These are phyloP conservation scores for Zygaena filipendulae DNA, from an alignment of 2,888 invertebrate genomes.

Conservation along the genomic window DNA sequence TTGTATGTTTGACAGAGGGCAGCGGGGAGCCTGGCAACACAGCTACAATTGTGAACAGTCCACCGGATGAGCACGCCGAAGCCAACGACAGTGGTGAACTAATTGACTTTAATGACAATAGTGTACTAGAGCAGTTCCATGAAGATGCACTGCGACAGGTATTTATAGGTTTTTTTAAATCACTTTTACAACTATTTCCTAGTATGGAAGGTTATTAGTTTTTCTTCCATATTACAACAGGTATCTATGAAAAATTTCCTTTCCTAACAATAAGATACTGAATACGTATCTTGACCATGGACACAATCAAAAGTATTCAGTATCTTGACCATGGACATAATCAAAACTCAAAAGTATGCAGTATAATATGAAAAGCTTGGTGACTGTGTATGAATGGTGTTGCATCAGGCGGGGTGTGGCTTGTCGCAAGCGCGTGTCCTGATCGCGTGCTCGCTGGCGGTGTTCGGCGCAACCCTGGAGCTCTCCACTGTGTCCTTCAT, in stretches of 20 bases:
- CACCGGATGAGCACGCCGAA: constrained; percentile 34
- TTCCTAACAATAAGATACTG: no score
- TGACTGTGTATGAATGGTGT: no score
- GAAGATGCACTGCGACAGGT: constrained; percentile 80
- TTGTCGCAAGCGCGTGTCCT: constrained; percentile 73
- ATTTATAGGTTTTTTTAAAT: not conserved
- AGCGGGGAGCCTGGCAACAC: constrained; percentile 45
- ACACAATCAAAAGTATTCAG: no score
- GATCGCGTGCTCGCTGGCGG: constrained; percentile 73
- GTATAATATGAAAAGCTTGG: no score
- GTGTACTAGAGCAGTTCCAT: constrained; percentile 78
- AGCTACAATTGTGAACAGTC: constrained; percentile 31
- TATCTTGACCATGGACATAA: no score
- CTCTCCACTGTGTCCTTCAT: constrained; percentile 77
- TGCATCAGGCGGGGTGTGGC: constrained; percentile 79
- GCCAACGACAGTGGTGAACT: constrained; percentile 59
- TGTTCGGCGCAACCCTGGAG: constrained; percentile 77
- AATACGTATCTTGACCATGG: no score
- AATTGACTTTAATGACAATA: constrained; percentile 69
- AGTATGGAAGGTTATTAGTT: no score
- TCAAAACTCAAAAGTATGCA: no score
- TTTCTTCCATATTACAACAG: no score
- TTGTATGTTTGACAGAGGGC: no score
- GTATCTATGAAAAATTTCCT: no score
- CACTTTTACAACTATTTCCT: no score